Conservation (phyloP, 2,888 invertebrate species). For the Eupithecia subumbrata region DNA sequence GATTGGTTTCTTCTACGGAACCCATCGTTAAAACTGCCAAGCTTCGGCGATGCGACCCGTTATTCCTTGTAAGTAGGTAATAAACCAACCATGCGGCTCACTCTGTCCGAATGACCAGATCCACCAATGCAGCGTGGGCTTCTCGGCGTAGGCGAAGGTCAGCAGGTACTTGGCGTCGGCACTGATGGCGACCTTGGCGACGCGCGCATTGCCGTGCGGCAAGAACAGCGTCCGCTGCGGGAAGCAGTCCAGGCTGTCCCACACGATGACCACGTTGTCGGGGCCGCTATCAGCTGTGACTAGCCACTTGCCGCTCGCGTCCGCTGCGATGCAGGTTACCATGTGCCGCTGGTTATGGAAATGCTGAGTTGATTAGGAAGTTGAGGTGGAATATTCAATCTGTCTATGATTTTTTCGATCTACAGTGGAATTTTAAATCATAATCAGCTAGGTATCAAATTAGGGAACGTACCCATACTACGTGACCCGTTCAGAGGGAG, state of each 20-base stretch:
- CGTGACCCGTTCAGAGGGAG: too few species aligned
- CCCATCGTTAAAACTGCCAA: background rate
- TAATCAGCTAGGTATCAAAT: background rate
- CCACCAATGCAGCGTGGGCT: constrained; percentile 83
- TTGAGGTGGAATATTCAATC: background rate
- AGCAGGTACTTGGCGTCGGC: constrained; percentile 84
- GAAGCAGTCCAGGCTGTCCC: constrained; percentile 79
- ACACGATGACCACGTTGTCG: constrained; percentile 84
- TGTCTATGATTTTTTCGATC: background rate
- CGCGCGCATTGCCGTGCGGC: constrained; percentile 70
- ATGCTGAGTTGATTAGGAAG: background rate
- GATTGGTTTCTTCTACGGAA: background rate
- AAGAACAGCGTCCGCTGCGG: constrained; percentile 82
- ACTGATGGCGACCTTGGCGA: constrained; percentile 77
- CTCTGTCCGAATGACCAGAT: constrained; percentile 84
- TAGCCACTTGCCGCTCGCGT: constrained; percentile 82
- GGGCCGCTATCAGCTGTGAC: constrained; percentile 84
- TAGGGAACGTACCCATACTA: too few species aligned
- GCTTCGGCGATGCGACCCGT: background rate
- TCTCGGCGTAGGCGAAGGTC: constrained; percentile 78
- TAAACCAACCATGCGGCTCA: constrained; percentile 79
- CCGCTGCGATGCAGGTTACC: constrained; percentile 78
- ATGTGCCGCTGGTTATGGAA: constrained; percentile 71
- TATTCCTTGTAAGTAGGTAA: background rate
- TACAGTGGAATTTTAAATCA: background rate